These are phyloP conservation scores for Caenorhabditis remanei DNA, from an alignment of 1,140 invertebrate species.

Conservation along the genomic window DNA sequence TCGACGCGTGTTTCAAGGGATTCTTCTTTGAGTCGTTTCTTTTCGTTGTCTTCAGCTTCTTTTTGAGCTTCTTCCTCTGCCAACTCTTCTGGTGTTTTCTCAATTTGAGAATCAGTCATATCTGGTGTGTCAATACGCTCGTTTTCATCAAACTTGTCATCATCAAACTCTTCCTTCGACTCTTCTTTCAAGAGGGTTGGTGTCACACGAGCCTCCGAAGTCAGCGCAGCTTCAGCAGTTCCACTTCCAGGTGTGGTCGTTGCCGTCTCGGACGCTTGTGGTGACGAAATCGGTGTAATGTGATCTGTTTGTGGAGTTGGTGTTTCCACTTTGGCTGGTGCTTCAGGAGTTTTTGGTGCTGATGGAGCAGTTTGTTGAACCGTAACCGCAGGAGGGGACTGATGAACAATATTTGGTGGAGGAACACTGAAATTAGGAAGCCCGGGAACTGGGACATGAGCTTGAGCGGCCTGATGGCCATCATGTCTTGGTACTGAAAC, in stretches of 20 bases:
- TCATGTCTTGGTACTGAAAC: too few species aligned
- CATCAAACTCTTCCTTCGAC: slow-evolving; percentile 22
- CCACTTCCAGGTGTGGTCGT: slow-evolving; percentile 12
- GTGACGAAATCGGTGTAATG: neutral
- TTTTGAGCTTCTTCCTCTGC: slow-evolving; percentile 11
- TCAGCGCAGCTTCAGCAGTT: neutral
- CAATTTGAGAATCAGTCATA: neutral
- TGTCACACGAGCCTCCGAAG: neutral
- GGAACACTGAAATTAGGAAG: slow-evolving; percentile 14
- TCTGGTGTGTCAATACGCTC: neutral
- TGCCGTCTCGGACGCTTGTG: neutral
- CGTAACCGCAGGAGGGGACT: neutral
- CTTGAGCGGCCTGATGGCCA: too few species aligned
- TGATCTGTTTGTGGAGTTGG: neutral
- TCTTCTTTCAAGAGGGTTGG: slow-evolving; percentile 15
- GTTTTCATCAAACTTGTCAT: slow-evolving; percentile 28
- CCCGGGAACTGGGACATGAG: neutral
- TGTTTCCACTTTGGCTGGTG: neutral
- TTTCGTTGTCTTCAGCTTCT: slow-evolving; percentile 35
- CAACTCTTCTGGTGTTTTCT: slow-evolving; percentile 27
- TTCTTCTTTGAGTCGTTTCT: neutral
- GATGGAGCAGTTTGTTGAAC: neutral
- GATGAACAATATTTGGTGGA: neutral
- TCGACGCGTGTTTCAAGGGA: neutral
- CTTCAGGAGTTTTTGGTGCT: slow-evolving; percentile 33